A percentile compares a stretch with the other conserved stretches of the same genome.
Conservation (phyloP, 2,797 vertebrate genomes). For the Enteromius radiatus region DNA sequence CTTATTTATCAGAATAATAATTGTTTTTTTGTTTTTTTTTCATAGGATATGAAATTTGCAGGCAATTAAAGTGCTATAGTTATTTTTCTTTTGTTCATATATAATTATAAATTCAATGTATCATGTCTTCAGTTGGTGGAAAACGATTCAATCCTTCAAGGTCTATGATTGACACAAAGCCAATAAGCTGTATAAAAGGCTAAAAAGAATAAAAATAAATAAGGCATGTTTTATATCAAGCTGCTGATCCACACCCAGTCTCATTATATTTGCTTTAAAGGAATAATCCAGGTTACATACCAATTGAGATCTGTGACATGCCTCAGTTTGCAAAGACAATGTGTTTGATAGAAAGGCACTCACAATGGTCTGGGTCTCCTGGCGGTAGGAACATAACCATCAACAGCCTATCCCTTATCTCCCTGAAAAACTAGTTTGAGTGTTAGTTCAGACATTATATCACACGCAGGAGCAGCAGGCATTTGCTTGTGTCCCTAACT, state of each 20-base stretch:
- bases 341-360: neutral
- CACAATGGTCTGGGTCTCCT: slow-evolving; percentile 9
- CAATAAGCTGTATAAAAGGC: neutral
- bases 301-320: slow-evolving; percentile 16
- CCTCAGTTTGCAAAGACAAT: slow-evolving; percentile 21
- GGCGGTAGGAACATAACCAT: neutral
- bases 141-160: neutral
- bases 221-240: neutral
- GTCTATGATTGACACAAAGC: too few relatives aligned
- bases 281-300: neutral
- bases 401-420: neutral
- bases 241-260: neutral
- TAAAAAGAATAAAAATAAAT: neutral
- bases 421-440: neutral
- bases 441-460: neutral
- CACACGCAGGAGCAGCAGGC: neutral
- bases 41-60: neutral
- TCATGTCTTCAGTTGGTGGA: neutral
- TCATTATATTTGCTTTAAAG: slow-evolving; percentile 14
- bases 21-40: neutral
- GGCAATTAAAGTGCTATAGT: neutral
- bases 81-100: neutral
- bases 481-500: neutral
- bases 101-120: neutral
- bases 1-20: neutral